A percentile compares a stretch with the other conserved stretches of the same genome.
These are phyloP conservation scores for Ascidia mentula DNA, from an alignment of 23 tunicate species.

Conservation along the genomic window DNA sequence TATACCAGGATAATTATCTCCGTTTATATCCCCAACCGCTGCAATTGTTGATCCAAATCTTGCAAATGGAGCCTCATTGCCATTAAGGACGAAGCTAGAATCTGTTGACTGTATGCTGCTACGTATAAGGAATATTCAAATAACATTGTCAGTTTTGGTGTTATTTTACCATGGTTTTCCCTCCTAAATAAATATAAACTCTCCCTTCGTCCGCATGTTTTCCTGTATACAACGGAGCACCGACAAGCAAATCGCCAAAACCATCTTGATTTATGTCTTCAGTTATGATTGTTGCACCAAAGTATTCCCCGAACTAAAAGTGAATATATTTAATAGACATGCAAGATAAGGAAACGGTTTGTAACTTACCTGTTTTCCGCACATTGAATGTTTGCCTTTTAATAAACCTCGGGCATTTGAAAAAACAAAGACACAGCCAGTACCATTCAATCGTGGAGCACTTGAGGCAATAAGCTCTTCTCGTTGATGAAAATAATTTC, in stretches of 20 bases:
- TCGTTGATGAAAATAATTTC: conserved; percentile 31
- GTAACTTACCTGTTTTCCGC: conserved; percentile 20
- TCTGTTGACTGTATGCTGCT: neutral
- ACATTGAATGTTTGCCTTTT: neutral
- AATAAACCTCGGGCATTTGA: neutral
- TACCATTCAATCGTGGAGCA: conserved; percentile 58
- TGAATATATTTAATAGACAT: neutral
- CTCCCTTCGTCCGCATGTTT: conserved; percentile 61
- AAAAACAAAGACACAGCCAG: conserved; percentile 53
- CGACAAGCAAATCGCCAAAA: conserved; percentile 55
- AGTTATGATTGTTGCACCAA: conserved; percentile 59
- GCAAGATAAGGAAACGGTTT: neutral
- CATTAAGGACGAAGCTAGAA: conserved; percentile 36
- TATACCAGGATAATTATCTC: conserved; percentile 54
- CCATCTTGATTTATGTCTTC: conserved; percentile 63
- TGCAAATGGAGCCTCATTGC: conserved; percentile 31
- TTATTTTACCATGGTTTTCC: conserved; percentile 40
- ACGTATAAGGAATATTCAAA: neutral
- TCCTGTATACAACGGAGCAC: conserved; percentile 65
- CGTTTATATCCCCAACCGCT: conserved; percentile 71
- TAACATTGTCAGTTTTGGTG: neutral
- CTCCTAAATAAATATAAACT: conserved; percentile 62
- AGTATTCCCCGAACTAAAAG: conserved; percentile 63
- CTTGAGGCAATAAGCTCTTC: conserved; percentile 50
- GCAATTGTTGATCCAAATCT: conserved; percentile 62